Percentiles rank a stretch among this genome's conserved stretches.
phyloP scores from a whole-genome alignment of 2,797 vertebrate species.

The Phaenicophaeus curvirostris region DNA sequence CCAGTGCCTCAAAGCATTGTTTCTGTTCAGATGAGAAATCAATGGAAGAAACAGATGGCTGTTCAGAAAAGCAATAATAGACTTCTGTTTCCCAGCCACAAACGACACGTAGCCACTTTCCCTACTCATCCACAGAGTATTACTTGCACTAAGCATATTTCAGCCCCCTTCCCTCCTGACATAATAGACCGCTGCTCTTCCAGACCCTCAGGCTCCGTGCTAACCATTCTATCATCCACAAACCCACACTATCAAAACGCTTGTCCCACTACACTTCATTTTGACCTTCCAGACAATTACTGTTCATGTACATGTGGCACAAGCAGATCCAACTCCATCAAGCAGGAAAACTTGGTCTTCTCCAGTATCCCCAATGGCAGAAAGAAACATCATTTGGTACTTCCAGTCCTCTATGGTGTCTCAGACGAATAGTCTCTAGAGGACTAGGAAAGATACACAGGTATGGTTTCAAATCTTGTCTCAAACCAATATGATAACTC shows the following conservation, averaged over 20 bases:
- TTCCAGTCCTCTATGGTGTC: background rate
- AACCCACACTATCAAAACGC: background rate
- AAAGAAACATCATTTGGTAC: background rate
- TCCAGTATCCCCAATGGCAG: background rate
- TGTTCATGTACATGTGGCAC: accelerated
- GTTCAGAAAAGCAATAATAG: background rate
- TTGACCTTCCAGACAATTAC: background rate
- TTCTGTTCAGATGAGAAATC: background rate
- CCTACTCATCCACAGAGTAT: background rate
- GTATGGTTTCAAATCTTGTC: background rate
- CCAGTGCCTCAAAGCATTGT: background rate
- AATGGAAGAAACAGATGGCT: background rate
- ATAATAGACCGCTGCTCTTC: background rate
- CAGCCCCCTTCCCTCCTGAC: background rate
- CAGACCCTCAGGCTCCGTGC: background rate
- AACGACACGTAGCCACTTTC: background rate
- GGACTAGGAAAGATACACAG: background rate
- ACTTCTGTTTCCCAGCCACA: background rate
- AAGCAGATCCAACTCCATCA: background rate
- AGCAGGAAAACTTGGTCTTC: background rate
- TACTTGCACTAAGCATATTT: background rate
- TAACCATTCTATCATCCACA: background rate
- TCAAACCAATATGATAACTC: background rate
- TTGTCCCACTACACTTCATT: background rate
- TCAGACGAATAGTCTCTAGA: background rate